Evolutionary conservation across 2,113 vertebrate species (phyloP), one percentile per base, ranked within the genome.

Genomic region (Crocuta crocuta): DNA sequence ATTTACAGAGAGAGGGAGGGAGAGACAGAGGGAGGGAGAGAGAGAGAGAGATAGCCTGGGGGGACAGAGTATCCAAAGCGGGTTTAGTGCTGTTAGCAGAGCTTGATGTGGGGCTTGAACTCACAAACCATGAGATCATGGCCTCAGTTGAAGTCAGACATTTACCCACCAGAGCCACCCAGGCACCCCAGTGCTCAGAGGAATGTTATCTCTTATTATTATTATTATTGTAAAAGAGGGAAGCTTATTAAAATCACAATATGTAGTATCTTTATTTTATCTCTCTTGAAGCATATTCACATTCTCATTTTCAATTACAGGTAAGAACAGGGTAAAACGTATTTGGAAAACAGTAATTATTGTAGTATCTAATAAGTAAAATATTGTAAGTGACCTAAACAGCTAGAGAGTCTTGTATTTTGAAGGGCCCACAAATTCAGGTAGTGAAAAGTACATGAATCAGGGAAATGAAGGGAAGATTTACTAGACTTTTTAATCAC

Each of bases 231-330:
- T 9, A 81, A 96, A 92, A 21, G 10, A 61, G 11, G 16, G 21
- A 68, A 31, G 12, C 76, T 89, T 87, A 91, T 84, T 13, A 82
- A 66, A 92, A 79, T 90, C 94, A 84, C 5, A 35, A 45, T 55
- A 66, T 65, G 53, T 9, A 31, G 24, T 71, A n/a, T 58, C 53
- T 79, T 79, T 65, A 26, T 66, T 95, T 70, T 84, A 26, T 63
- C 15, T 74, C 39, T 82, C 4, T 65, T 33, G 50, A 61, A 79
- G 5, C 16, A 35, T 89, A 53, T 71, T 84, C 43, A n/a, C 11
- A 4, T 95, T 86, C n/a, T 95, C 31, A 92, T 84, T 89, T 92
- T 92, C 89, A 33, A 66, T 55, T 33, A 94, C 19, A 45, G 50
- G 55, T 33, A 86, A 86, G 39, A 65, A 50, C 19, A 39, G 35